These are phyloP conservation scores for Coleophora deauratella DNA, from an alignment of 2,888 invertebrate species.

Conservation along the genomic window DNA sequence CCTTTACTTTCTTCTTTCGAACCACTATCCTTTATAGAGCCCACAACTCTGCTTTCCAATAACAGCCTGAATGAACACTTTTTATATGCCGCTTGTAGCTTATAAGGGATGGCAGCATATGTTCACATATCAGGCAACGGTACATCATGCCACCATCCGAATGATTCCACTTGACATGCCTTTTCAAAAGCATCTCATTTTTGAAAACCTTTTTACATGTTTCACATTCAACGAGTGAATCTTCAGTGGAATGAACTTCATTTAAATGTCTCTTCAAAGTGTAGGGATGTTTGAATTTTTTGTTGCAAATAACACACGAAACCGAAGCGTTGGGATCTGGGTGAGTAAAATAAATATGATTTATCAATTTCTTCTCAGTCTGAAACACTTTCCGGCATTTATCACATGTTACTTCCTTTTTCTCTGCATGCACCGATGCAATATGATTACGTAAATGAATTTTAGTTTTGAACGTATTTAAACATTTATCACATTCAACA, in stretches of 20 bases:
- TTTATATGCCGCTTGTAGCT: conserved; percentile 22
- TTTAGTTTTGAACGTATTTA: conserved; percentile 26
- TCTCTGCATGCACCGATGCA: conserved; percentile 23
- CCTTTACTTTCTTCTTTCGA: too few species aligned
- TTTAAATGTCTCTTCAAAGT: conserved; percentile 31
- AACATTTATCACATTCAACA: conserved; percentile 27
- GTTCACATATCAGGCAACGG: conserved; percentile 27
- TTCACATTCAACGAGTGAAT: conserved; percentile 21
- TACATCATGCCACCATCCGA: conserved; percentile 28
- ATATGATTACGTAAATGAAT: conserved; percentile 27
- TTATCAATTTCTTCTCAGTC: conserved; percentile 28
- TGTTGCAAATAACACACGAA: conserved; percentile 25
- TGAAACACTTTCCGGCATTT: conserved; percentile 27
- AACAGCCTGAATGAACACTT: conserved; percentile 26
- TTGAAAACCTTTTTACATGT: conserved; percentile 29
- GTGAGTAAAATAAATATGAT: conserved; percentile 33
- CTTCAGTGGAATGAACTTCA: conserved; percentile 25
- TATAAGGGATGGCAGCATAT: conserved; percentile 21
- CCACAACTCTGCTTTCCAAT: too few species aligned
- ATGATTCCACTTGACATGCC: conserved; percentile 33
- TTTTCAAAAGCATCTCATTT: conserved; percentile 26
- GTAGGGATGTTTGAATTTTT: conserved; percentile 28
- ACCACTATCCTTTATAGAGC: too few species aligned
- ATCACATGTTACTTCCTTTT: conserved; percentile 20
- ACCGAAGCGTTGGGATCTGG: conserved; percentile 24